Evolutionary conservation across 2,113 vertebrate species (phyloP), one percentile per base, ranked within the genome.

Genomic region (Butorides virescens): DNA sequence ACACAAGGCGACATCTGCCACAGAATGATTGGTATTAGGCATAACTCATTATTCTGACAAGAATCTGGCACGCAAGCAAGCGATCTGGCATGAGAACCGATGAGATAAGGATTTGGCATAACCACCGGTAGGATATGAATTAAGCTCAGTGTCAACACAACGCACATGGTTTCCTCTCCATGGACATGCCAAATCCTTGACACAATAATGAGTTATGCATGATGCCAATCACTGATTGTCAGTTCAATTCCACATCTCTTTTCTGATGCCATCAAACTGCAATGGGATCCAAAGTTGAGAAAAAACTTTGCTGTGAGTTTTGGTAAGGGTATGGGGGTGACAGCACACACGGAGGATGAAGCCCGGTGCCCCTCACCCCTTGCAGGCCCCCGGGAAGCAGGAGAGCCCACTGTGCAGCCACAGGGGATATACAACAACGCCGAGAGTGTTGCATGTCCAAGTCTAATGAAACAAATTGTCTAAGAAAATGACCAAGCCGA

Each of bases 31-130:
- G 91, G 88, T 91, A 83, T 93, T 93, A 95, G 93, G 92, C 88
- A 52, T 62, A 95, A 92, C 73, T 93, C 90, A 93, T 92, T 93
- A 86, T 82, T 94, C 85, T 97, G 94, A 97, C 96, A 97, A 96
- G 92, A 59, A 65, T 75, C 93, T 98, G 96, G 94, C 97, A 96
- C 0, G 6, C 76, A 30, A 68, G 49, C 46, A 39, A 89, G 42
- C 32, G 30, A 22, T 70, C 85, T 96, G 95, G 95, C 90, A 82
- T 3, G 44, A 42, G 91, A 53, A 29, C 7, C 9, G 66, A 92
- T n/a, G 86, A 96, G 94, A 88, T 95, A 66, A 97, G 74, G 81
- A 66, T 94, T 91, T 97, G 97, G 92, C 91, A 95, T 66, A 49
- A 89, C 90, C 9, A 53, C 36, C 6, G 25, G 56, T 16, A 58